Percentiles rank a stretch among this genome's conserved stretches.
These are phyloP conservation scores for Petrolisthes manimaculis DNA, from an alignment of 2,888 invertebrate genomes.

Conservation along the genomic window DNA sequence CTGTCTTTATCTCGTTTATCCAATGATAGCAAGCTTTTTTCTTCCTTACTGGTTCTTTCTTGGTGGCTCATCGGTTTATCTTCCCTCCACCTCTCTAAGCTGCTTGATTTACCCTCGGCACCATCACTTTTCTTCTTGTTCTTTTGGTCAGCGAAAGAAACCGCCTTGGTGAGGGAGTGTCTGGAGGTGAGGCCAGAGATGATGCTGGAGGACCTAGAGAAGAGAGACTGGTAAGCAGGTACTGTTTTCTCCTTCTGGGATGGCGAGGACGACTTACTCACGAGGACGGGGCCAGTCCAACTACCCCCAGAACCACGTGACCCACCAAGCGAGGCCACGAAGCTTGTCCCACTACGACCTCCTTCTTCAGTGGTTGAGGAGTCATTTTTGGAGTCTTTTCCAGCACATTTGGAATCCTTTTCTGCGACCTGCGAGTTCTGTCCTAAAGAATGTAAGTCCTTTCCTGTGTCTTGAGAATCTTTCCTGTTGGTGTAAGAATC, in stretches of 20 bases:
- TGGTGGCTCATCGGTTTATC: slow-evolving; percentile 8
- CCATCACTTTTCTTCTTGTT: slow-evolving; percentile 34
- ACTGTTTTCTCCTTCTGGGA: slow-evolving; percentile 19
- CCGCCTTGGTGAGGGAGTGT: slow-evolving; percentile 50
- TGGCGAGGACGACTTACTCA: slow-evolving; percentile 14
- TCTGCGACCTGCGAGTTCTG: neutral
- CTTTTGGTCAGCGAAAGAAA: slow-evolving; percentile 55
- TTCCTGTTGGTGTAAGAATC: neutral
- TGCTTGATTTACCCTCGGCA: slow-evolving; percentile 18
- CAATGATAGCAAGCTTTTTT: neutral
- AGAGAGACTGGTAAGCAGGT: slow-evolving; percentile 60
- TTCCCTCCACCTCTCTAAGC: slow-evolving; percentile 31
- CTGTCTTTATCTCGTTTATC: slow-evolving; percentile 18
- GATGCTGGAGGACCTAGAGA: slow-evolving; percentile 56
- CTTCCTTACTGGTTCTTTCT: slow-evolving; percentile 19
- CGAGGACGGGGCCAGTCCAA: neutral
- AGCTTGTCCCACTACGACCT: neutral
- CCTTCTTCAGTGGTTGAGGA: neutral
- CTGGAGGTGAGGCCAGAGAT: slow-evolving; percentile 59
- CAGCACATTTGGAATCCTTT: neutral
- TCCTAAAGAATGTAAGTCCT: neutral
- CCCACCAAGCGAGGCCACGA: neutral
- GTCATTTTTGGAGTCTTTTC: neutral
- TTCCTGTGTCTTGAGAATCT: no score
- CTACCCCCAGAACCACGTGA: slow-evolving; percentile 1